Evolutionary conservation across 2,888 invertebrate genomes (phyloP).

Genomic region (Hypomecis atomaria): DNA sequence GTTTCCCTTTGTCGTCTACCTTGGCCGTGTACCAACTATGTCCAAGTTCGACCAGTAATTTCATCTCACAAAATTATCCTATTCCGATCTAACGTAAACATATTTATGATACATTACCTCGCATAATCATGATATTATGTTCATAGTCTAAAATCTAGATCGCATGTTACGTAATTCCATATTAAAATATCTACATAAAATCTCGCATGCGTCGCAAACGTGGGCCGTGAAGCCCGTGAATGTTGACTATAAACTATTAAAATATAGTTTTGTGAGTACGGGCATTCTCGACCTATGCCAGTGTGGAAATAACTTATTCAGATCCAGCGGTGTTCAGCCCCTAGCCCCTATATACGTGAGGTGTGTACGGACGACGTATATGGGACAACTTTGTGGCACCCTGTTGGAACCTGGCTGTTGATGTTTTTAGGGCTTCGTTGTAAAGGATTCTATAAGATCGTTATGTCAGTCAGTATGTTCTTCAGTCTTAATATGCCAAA

Average conservation of each 20-base stretch:
- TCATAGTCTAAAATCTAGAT: too few relatives aligned
- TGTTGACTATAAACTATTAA: conserved; percentile 60
- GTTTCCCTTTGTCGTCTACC: too few relatives aligned
- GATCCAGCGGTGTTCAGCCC: conserved; percentile 55
- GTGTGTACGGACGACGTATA: conserved; percentile 58
- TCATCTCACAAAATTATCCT: too few relatives aligned
- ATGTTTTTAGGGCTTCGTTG: too few relatives aligned
- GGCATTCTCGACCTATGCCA: conserved; percentile 51
- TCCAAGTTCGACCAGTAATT: too few relatives aligned
- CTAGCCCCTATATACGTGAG: conserved; percentile 49
- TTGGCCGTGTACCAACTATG: too few relatives aligned
- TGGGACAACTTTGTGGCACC: conserved; percentile 55
- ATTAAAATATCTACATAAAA: conserved; percentile 38
- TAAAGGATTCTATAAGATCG: too few relatives aligned
- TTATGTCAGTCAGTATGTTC: too few relatives aligned
- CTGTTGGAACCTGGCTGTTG: conserved; percentile 39
- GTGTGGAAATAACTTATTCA: conserved; percentile 67
- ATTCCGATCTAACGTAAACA: too few relatives aligned
- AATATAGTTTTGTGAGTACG: conserved; percentile 49
- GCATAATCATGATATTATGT: too few relatives aligned
- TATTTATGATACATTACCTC: too few relatives aligned
- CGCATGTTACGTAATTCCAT: conserved; percentile 14
- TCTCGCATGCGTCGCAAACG: conserved; percentile 19
- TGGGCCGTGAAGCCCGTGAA: conserved; percentile 46
- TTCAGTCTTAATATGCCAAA: too few relatives aligned